Base-by-base conservation (phyloP, 2,113 vertebrate genomes). In the Cyprinodon brontotheroides region DNA sequence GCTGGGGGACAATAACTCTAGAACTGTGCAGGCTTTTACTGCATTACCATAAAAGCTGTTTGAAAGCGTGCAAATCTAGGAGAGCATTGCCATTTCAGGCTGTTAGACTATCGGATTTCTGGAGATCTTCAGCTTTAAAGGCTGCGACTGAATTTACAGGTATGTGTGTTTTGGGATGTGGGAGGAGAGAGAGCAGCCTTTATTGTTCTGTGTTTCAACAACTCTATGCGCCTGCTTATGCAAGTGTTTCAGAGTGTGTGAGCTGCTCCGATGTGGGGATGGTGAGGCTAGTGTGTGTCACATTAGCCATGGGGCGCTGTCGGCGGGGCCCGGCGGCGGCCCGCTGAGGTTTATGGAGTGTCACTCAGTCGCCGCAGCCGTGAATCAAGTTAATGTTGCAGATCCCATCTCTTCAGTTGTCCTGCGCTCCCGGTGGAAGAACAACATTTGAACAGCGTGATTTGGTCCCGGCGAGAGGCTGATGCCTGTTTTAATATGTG, bases 341-440 rank as follows among this genome's bases (percentile, higher is more conserved):
- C 86, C 77, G 85, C 91, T 92, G 91, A 92, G 92, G 92, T 93
- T 93, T 92, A 93, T 93, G 92, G 91, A 86, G 91, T 93, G 91
- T 93, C 92, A 93, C 92, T 93, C 92, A 92, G 91, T 91, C 78
- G 86, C 86, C 3, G 85, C 85, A 45, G 90, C 90, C 77, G 90
- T 91, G 92, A 92, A 93, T 93, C 92, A 93, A 92, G 89, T 93
- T 93, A 93, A 93, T 93, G 92, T 93, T 91, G 92, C 91, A 93
- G 86, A 91, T 92, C 91, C 92, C 91, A 91, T 92, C 91, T 92
- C 89, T 86, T 90, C 88, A 86, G 89, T 89, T 91, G 89, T 92
- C 90, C 90, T 87, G 88, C 75, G 78, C 89, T 91, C 90, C 89
- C 85, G 85, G 89, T 92, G 90, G 89, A 93, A 91, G 91, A 92